Evolutionary conservation across 2,888 invertebrate species (phyloP).

Genomic region (Myopa tessellatipennis): DNA sequence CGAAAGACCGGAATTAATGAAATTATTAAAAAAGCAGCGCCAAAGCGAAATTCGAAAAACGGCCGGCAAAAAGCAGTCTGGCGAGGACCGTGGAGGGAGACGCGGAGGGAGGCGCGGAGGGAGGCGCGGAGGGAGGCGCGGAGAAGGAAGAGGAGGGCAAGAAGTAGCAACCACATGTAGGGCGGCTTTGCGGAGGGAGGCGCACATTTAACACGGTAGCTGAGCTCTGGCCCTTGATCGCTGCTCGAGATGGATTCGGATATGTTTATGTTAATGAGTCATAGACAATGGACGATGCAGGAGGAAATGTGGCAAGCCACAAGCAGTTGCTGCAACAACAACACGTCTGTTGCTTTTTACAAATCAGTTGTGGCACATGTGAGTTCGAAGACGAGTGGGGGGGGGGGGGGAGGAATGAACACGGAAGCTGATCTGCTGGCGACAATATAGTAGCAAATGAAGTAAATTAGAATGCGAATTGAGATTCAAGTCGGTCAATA

Average conservation of each 20-base stretch:
- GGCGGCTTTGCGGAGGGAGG: too few species aligned
- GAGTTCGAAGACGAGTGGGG: too few species aligned
- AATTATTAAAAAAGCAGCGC: conserved; percentile 29
- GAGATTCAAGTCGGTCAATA: too few species aligned
- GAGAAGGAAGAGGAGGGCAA: neutral
- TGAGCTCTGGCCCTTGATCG: neutral
- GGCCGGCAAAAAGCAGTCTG: neutral
- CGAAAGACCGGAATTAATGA: conserved; percentile 36
- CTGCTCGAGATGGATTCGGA: conserved; percentile 1
- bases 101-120: too few species aligned
- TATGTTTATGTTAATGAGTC: conserved; percentile 27
- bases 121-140: too few species aligned
- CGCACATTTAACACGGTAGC: conserved; percentile 10
- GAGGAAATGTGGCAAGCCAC: neutral
- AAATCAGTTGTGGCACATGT: neutral
- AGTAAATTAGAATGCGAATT: too few species aligned
- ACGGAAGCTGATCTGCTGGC: too few species aligned
- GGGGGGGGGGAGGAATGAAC: neutral
- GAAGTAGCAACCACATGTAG: neutral
- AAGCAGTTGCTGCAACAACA: conserved; percentile 11
- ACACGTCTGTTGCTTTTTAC: too few species aligned
- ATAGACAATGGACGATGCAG: neutral
- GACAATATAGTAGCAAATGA: too few species aligned
- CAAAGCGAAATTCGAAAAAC: neutral
- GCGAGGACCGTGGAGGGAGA: neutral